Evolutionary conservation across 2,888 invertebrate species (phyloP).

Genomic region (Liodrosophila aerea): DNA sequence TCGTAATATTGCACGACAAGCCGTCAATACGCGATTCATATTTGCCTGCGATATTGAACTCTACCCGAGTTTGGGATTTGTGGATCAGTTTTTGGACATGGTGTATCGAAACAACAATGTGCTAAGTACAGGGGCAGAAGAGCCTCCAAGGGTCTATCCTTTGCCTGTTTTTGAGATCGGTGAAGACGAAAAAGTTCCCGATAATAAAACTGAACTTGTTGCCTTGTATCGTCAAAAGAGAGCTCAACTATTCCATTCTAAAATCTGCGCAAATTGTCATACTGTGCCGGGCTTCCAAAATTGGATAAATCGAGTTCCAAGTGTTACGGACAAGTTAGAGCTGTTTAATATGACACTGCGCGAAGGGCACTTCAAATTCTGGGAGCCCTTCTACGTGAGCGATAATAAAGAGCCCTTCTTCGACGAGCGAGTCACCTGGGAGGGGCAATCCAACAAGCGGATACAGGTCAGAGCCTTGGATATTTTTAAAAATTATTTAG

Average conservation of each 20-base stretch:
- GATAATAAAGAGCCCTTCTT: slow-evolving; percentile 93
- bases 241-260: slow-evolving; percentile 64
- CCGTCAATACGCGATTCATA: slow-evolving; percentile 90
- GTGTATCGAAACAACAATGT: slow-evolving; percentile 87
- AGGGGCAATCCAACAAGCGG: slow-evolving; percentile 86
- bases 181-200: slow-evolving; percentile 51
- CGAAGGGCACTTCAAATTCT: slow-evolving; percentile 87
- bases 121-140: slow-evolving; percentile 39
- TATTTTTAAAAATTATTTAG: not conserved
- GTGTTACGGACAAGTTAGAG: slow-evolving; percentile 33
- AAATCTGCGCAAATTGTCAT: slow-evolving; percentile 66
- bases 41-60: slow-evolving; percentile 94
- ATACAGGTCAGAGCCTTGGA: slow-evolving; percentile 65
- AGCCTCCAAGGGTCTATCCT: slow-evolving; percentile 55
- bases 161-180: slow-evolving; percentile 71
- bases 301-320: slow-evolving; percentile 46
- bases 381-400: slow-evolving; percentile 97
- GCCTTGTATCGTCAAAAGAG: slow-evolving; percentile 31
- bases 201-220: slow-evolving; percentile 64
- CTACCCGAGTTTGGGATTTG: slow-evolving; percentile 91
- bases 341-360: slow-evolving; percentile 89
- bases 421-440: slow-evolving; percentile 95
- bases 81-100: slow-evolving; percentile 90
- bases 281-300: slow-evolving; percentile 46
- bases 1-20: slow-evolving; percentile 91